Evolutionary conservation across 2,888 invertebrate genomes (phyloP), one percentile per base, ranked within the genome.

Genomic region (Andrena bucephala): DNA sequence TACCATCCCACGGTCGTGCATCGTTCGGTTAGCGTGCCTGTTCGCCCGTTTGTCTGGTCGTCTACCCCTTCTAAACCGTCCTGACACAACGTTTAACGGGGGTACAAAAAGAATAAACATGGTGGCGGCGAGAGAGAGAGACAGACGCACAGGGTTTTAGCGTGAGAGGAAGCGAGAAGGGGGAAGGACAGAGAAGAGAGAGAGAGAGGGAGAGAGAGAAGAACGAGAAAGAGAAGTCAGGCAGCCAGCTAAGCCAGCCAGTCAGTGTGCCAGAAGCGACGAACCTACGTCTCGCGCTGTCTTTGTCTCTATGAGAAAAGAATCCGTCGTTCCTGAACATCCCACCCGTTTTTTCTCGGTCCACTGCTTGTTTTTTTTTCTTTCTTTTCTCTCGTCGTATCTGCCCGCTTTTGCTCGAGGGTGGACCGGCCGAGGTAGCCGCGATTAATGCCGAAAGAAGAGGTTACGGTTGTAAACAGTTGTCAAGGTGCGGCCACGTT

Each of bases 21-120:
- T 76, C 72, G 7, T 52, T 29, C 31, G 71, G 71, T 54, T 71
- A 70, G 67, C 33, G 69, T 60, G 76, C 27, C 42, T 66, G 75
- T 84, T 84, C 78, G 63, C 81, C 69, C 81, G 71, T 85, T 81
- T 59, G 81, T 50, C 77, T 84, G 84, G 84, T 83, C 84, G 81
- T 83, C 84, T 79, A 81, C 84, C 79, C 82, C 85, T 80, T 82
- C 79, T 72, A 71, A 75, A 78, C 81, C 80, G 68, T 84, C 85
- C 80, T 82, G 85, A 82, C 84, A 84, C 79, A 81, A 83, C 83
- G 85, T 89, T 86, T 84, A 85, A 82, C 79, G 84, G 88, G 87
- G 87, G 84, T 87, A 85, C 81, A 83, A 87, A 87, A 89, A 86
- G 86, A 85, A 88, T 85, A 88, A 89, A 90, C 89, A 87, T 88